These are phyloP conservation scores for Drosophila nasuta DNA, from an alignment of 1,140 invertebrate genomes.

Conservation along the genomic window DNA sequence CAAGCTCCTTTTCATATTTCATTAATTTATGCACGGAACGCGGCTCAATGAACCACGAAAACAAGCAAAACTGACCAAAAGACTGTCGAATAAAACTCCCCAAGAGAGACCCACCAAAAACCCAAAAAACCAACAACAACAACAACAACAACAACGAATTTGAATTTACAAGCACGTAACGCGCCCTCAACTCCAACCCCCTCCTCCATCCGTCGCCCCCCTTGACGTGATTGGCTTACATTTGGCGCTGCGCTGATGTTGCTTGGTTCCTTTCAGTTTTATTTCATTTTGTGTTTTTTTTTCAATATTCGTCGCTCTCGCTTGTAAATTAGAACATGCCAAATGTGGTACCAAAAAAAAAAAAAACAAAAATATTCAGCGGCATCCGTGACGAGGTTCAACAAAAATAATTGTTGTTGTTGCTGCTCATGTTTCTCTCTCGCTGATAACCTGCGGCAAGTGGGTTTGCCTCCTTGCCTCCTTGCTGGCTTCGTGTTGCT, in stretches of 20 bases:
- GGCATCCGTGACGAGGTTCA: slow-evolving; percentile 37
- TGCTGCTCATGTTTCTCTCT: slow-evolving; percentile 19
- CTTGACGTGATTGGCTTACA: slow-evolving; percentile 70
- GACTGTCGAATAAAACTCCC: slow-evolving; percentile 11
- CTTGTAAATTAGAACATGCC: slow-evolving; percentile 80
- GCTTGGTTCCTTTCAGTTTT: slow-evolving; percentile 58
- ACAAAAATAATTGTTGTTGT: slow-evolving; percentile 46
- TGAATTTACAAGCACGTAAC: slow-evolving; percentile 81
- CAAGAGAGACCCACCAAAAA: neutral
- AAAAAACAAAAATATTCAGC: slow-evolving; percentile 21
- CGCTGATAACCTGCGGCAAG: slow-evolving; percentile 49
- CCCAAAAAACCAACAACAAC: slow-evolving; percentile 12
- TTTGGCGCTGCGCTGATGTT: slow-evolving; percentile 41
- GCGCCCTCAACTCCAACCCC: neutral
- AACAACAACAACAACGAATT: slow-evolving; percentile 51
- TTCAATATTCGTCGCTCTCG: slow-evolving; percentile 44
- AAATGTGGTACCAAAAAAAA: slow-evolving; percentile 37
- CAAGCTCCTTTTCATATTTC: slow-evolving; percentile 77
- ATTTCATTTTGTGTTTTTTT: neutral
- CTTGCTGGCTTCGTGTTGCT: neutral
- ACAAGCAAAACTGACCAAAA: slow-evolving; percentile 49
- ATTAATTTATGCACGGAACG: slow-evolving; percentile 82
- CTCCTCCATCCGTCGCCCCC: neutral
- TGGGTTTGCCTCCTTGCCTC: neutral
- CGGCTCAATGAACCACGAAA: slow-evolving; percentile 77